Base-by-base conservation (phyloP, 2,888 invertebrate species). In the Tortrix viridana region DNA sequence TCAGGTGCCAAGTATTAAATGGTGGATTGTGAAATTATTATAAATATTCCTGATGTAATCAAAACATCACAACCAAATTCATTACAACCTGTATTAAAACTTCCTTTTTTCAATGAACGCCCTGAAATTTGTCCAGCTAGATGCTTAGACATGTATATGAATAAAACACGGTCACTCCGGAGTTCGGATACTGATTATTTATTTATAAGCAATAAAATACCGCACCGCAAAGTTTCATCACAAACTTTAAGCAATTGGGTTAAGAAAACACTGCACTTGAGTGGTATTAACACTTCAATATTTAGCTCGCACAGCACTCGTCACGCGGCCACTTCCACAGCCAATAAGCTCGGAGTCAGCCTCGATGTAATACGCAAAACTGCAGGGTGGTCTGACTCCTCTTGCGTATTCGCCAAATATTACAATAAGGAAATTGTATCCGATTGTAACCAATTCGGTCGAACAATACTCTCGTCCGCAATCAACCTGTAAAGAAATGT, bases 1-100 rank as follows among this genome's bases (percentile, higher is more conserved):
- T 20, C 41, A 12, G 61, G 65, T 1, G 60, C 60, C 5, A 47
- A 18, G 18, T 65, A 58, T 49, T 47, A 49, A 9, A 47, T 22
- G n/a, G n/a, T n/a, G n/a, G n/a, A n/a, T n/a, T n/a, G n/a, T n/a
- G n/a, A n/a, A n/a, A n/a, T n/a, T n/a, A n/a, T n/a, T n/a, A n/a
- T n/a, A n/a, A n/a, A n/a, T n/a, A n/a, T n/a, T n/a, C n/a, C n/a
- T n/a, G n/a, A n/a, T n/a, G n/a, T n/a, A n/a, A n/a, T n/a, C n/a
- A n/a, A n/a, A n/a, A n/a, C n/a, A n/a, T n/a, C n/a, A n/a, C 16
- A 16, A 4, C 41, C 41, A 16, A 16, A 1, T 3, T 41, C 41
- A 2, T 16, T 4, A 16, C 41, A 41, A 16, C 41, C 41, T 5
- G 12, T 41, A 12, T 6, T 41, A 16, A 16, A 6, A 41, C 12